phyloP scores from a whole-genome alignment of 1,140 invertebrate species.

The Brachionus asplanchnoidis region DNA sequence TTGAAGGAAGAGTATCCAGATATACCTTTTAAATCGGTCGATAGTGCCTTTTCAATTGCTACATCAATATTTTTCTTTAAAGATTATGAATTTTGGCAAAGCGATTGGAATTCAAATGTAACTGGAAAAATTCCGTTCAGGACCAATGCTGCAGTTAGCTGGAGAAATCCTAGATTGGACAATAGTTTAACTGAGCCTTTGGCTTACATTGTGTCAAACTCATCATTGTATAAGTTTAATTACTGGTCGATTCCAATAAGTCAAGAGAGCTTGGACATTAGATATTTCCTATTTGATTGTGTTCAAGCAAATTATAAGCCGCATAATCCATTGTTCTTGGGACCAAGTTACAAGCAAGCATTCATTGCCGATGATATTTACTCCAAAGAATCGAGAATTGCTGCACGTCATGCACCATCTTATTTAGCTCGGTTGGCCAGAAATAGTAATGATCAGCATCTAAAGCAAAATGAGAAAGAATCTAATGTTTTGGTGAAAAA shows the following conservation, averaged over 20 bases:
- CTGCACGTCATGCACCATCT: neutral
- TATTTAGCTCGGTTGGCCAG: constrained; percentile 32
- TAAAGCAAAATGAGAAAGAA: neutral
- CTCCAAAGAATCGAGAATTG: constrained; percentile 8
- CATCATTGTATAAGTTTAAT: constrained; percentile 40
- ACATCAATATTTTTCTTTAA: constrained; percentile 39
- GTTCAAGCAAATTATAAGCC: constrained; percentile 41
- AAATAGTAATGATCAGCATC: neutral
- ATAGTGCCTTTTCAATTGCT: constrained; percentile 40
- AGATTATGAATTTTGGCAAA: constrained; percentile 42
- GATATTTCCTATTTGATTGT: constrained; percentile 42
- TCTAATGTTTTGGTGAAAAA: constrained; percentile 22
- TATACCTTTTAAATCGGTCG: constrained; percentile 36
- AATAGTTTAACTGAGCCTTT: constrained; percentile 39
- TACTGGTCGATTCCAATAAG: constrained; percentile 31
- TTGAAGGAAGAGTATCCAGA: constrained; percentile 38
- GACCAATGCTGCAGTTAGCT: constrained; percentile 31
- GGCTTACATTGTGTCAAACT: constrained; percentile 26
- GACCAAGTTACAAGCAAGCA: constrained; percentile 39
- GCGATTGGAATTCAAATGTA: constrained; percentile 42
- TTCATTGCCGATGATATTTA: constrained; percentile 36
- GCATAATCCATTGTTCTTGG: constrained; percentile 38
- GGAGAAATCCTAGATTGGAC: constrained; percentile 34
- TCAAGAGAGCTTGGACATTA: constrained; percentile 27
- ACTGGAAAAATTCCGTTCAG: constrained; percentile 40